Evolutionary conservation across 2,113 vertebrate species (phyloP).

Genomic region (Setophaga kirtlandii): DNA sequence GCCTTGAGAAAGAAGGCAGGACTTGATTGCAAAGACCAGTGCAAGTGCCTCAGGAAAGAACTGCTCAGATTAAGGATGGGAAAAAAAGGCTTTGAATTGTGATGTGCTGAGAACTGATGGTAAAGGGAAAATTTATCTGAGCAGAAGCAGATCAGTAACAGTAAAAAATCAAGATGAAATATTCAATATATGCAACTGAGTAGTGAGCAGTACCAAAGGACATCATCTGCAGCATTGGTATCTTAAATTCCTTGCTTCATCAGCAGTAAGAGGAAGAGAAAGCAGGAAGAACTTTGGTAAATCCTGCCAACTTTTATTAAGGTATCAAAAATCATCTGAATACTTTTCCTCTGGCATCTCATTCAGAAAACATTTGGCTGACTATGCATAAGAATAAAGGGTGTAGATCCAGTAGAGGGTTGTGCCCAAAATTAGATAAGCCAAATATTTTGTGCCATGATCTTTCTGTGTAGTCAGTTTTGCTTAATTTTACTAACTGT

Average conservation of each 20-base stretch:
- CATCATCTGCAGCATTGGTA: not conserved
- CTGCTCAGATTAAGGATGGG: not conserved
- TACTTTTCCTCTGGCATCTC: not conserved
- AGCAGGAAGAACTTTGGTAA: not conserved
- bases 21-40: not conserved
- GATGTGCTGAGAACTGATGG: not conserved
- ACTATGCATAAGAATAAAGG: not conserved
- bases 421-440: not conserved
- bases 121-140: not conserved
- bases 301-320: not conserved
- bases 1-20: not conserved
- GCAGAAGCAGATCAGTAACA: not conserved
- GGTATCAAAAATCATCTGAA: not conserved
- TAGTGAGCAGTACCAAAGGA: not conserved
- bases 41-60: not conserved
- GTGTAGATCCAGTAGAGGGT: not conserved
- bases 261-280: not conserved
- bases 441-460: not conserved
- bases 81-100: not conserved
- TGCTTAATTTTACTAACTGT: not conserved
- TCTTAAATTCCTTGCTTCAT: not conserved
- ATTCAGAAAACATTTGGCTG: not conserved
- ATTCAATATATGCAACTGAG: not conserved
- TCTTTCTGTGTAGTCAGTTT: not conserved
- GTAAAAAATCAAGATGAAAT: not conserved